Percentiles rank a stretch among this genome's conserved stretches.
phyloP scores from a whole-genome alignment of 2,888 invertebrate genomes.

The Keiferia lycopersicella region DNA sequence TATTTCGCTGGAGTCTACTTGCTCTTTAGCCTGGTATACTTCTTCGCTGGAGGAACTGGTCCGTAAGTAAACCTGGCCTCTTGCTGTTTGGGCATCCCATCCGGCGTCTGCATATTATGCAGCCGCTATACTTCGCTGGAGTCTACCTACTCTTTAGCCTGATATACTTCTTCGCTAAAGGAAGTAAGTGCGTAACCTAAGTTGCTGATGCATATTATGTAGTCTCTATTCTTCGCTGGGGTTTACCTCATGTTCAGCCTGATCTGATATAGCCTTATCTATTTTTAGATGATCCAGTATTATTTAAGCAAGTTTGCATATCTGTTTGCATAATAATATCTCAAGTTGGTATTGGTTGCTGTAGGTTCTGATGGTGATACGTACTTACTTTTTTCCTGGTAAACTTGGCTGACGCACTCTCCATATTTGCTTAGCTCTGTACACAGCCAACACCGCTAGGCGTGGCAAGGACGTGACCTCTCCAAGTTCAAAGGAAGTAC shows the following conservation, averaged over 20 bases:
- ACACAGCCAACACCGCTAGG: conserved; percentile 13
- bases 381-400: conserved; percentile 38
- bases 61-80: conserved; percentile 59
- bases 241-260: no score
- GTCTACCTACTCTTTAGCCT: conserved; percentile 87
- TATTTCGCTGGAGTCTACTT: conserved; percentile 86
- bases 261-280: no score
- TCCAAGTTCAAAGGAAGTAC: conserved; percentile 18
- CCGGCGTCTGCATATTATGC: conserved; percentile 81
- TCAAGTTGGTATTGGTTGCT: conserved; percentile 60
- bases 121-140: conserved; percentile 85
- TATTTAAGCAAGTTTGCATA: no score
- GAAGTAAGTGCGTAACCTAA: conserved; percentile 84
- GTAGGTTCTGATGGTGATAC: no score
- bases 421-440: not conserved
- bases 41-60: conserved; percentile 86
- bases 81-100: conserved; percentile 86
- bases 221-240: conserved; percentile 85
- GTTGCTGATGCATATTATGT: conserved; percentile 81
- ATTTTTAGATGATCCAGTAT: no score
- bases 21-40: conserved; percentile 87
- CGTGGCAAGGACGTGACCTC: conserved; percentile 15
- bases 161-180: conserved; percentile 87
- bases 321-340: no score
- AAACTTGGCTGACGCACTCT: conserved; percentile 45